Conservation (phyloP, 1,140 invertebrate species). For the Trichonephila clavata region DNA sequence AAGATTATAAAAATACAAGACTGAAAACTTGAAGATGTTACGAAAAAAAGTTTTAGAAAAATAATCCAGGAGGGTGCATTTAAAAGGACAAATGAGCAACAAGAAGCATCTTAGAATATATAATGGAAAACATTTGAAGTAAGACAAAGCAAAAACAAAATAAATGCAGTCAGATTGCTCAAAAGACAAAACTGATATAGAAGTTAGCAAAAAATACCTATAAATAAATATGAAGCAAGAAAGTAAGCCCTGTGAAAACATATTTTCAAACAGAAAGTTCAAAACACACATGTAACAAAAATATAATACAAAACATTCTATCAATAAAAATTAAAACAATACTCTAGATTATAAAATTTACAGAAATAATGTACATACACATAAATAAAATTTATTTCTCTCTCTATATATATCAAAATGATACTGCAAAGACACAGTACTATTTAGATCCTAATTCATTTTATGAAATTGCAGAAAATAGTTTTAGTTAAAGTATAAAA, state of each 20-base stretch:
- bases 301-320: slow-evolving; percentile 8
- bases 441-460: no score
- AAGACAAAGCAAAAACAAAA: neutral
- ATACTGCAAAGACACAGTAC: no score
- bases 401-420: neutral
- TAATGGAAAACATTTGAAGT: neutral
- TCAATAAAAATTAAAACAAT: slow-evolving; percentile 49
- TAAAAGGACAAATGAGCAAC: neutral
- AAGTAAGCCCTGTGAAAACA: slow-evolving; percentile 14
- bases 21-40: no score
- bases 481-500: no score
- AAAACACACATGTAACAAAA: neutral
- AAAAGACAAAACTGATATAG: neutral
- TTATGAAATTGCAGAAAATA: no score
- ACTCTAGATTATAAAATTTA: slow-evolving; percentile 39
- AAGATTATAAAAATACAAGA: no score
- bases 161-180: neutral
- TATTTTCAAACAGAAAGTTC: neutral
- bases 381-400: slow-evolving; percentile 33
- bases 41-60: no score
- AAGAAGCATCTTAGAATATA: neutral
- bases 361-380: slow-evolving; percentile 53
- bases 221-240: neutral
- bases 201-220: neutral
- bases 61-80: no score